Evolutionary conservation across 2,888 invertebrate species (phyloP), one percentile per base, ranked within the genome.

Genomic region (Myopa tessellatipennis): DNA sequence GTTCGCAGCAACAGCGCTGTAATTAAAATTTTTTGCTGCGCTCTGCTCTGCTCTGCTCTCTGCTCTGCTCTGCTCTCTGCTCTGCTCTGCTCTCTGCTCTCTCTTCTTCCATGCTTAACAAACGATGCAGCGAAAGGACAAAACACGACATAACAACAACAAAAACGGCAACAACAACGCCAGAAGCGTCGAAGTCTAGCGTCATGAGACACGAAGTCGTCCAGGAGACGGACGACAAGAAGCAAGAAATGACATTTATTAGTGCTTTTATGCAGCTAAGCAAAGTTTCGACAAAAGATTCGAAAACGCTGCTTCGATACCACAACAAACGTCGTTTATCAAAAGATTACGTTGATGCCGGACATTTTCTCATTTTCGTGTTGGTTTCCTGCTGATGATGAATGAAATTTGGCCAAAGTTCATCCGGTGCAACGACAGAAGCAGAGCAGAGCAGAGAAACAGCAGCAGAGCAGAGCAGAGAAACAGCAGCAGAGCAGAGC

Each of bases 311-410:
- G 26, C 26, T 26, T 26, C 26, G 26, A 26, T 5, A 10, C 26
- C 68, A 12, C 14, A 38, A 78, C 65, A 73, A 79, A 69, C 71
- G 79, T 79, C 81, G 81, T 81, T 81, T 81, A 81, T 81, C 81
- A 81, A 77, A 72, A 81, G 81, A 81, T 81, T 81, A 81, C 80
- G 79, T 81, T 81, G 81, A 80, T 80, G 79, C 80, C 78, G 72
- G 79, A 79, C 78, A 78, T 80, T 79, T 71, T 77, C 68, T 68
- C 70, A 60, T 78, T 78, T 80, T 79, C 79, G 65, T 74, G 34
- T 52, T 52, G 65, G 65, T 74, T 67, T 74, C 36, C 36, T 26
- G 36, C 38, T 74, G 45, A 52, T 74, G 74, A 65, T 74, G 74
- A 65, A 67, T 74, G 65, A 74, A 74, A 58, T 67, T 18, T 67